phyloP scores from a whole-genome alignment of 2,888 invertebrate species.

The Heteropelma amictum region DNA sequence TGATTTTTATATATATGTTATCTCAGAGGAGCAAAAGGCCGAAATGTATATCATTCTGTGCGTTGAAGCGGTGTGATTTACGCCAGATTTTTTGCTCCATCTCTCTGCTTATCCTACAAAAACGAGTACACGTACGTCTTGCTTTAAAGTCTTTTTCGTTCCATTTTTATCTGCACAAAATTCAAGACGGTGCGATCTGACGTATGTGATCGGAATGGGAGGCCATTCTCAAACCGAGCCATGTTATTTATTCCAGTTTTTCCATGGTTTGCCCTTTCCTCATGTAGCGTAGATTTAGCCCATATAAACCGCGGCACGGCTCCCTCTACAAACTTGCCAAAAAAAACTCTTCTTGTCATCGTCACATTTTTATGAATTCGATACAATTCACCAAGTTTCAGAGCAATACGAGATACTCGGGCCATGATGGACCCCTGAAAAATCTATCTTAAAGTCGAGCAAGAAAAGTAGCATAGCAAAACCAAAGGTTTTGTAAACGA shows the following conservation, averaged over 20 bases:
- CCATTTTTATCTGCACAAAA: slow-evolving; percentile 26
- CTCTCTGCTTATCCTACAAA: background rate
- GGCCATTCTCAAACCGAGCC: background rate
- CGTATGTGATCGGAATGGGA: slow-evolving; percentile 52
- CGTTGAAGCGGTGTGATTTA: background rate
- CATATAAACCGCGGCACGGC: no score
- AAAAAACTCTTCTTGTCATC: no score
- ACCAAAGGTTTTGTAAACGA: no score
- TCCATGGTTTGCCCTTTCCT: no score
- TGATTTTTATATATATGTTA: background rate
- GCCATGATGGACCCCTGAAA: no score
- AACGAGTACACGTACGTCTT: slow-evolving; percentile 15
- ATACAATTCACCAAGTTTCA: no score
- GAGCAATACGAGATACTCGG: no score
- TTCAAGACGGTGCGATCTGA: slow-evolving; percentile 49
- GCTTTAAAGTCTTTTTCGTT: slow-evolving; percentile 19
- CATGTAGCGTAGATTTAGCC: no score
- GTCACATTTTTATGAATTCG: no score
- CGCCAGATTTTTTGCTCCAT: background rate
- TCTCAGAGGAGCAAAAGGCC: background rate
- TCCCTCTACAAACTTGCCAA: no score
- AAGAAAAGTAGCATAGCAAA: no score
- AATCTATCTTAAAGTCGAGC: no score
- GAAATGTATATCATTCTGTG: background rate
- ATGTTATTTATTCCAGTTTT: background rate